Percentiles rank a stretch among this genome's conserved stretches.
phyloP scores from a whole-genome alignment of 2,113 vertebrate genomes.

The Ochotona princeps region DNA sequence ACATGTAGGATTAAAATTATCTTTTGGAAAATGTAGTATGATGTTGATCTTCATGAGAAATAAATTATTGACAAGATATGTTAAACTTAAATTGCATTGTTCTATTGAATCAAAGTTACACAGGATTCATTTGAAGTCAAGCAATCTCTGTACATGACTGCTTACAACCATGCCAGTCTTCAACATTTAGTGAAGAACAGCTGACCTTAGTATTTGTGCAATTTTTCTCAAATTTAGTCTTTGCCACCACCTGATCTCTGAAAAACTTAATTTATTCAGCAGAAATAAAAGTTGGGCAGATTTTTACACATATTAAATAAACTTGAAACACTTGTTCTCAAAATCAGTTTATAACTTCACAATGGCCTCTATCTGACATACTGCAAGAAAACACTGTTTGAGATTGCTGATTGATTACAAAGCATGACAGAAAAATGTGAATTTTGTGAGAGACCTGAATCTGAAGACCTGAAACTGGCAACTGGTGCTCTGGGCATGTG shows the following conservation, averaged over 20 bases:
- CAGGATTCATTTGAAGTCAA: not conserved
- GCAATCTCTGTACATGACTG: not conserved
- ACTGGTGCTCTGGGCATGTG: not conserved
- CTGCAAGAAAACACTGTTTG: accelerated
- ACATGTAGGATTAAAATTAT: not conserved
- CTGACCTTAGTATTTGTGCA: not conserved
- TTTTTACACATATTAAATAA: not conserved
- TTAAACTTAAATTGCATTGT: not conserved
- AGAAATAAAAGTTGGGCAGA: not conserved
- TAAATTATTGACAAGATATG: not conserved
- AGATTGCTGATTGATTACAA: not conserved
- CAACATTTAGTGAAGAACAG: not conserved
- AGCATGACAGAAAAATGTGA: not conserved
- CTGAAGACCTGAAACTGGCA: not conserved
- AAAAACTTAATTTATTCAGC: not conserved
- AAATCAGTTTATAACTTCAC: not conserved
- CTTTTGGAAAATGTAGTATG: not conserved
- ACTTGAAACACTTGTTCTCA: not conserved
- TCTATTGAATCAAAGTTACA: not conserved
- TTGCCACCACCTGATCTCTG: not conserved
- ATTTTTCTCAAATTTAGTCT: not conserved
- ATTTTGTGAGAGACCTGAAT: not conserved
- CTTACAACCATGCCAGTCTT: not conserved
- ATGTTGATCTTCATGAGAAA: conserved; percentile 20
- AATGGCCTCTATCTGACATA: not conserved